A percentile compares a stretch with the other conserved stretches of the same genome.
Conservation (phyloP, 23 tunicate species). For the Corella eumyota region DNA sequence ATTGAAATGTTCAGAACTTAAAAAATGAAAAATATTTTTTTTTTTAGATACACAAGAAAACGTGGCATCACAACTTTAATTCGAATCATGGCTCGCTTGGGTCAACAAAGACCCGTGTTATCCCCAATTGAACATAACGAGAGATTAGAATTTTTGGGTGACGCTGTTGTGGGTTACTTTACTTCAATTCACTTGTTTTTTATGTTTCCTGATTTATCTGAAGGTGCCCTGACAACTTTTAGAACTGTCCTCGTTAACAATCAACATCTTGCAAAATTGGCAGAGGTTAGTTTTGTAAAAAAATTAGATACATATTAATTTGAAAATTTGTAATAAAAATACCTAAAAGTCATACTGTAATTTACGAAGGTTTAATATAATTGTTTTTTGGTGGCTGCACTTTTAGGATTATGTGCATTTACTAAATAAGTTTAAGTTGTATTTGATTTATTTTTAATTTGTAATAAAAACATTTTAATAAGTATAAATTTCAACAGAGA, state of each 20-base stretch:
- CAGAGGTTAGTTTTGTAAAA: slow-evolving; percentile 52
- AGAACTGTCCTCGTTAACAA: slow-evolving; percentile 85
- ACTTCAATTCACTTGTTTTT: slow-evolving; percentile 72
- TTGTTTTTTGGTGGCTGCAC: too few species aligned
- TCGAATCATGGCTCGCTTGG: slow-evolving; percentile 91
- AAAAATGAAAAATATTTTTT: neutral
- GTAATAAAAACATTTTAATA: too few species aligned
- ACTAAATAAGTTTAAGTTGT: too few species aligned
- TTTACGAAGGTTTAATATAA: too few species aligned
- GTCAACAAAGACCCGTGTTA: slow-evolving; percentile 69
- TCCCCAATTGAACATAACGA: slow-evolving; percentile 96
- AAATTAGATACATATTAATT: neutral
- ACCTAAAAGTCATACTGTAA: too few species aligned
- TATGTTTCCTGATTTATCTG: slow-evolving; percentile 86
- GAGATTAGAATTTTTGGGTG: slow-evolving; percentile 88
- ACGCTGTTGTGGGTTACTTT: slow-evolving; percentile 90
- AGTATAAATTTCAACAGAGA: slow-evolving; percentile 29
- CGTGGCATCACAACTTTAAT: slow-evolving; percentile 93
- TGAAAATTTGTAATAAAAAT: neutral
- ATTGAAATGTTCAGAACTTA: neutral
- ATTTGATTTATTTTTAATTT: too few species aligned
- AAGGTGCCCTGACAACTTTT: slow-evolving; percentile 94
- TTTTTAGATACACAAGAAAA: slow-evolving; percentile 57
- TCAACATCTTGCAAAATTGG: slow-evolving; percentile 70
- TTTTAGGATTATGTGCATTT: too few species aligned